Base-by-base conservation (phyloP, 2,797 vertebrate genomes). In the Apogon talboti region DNA sequence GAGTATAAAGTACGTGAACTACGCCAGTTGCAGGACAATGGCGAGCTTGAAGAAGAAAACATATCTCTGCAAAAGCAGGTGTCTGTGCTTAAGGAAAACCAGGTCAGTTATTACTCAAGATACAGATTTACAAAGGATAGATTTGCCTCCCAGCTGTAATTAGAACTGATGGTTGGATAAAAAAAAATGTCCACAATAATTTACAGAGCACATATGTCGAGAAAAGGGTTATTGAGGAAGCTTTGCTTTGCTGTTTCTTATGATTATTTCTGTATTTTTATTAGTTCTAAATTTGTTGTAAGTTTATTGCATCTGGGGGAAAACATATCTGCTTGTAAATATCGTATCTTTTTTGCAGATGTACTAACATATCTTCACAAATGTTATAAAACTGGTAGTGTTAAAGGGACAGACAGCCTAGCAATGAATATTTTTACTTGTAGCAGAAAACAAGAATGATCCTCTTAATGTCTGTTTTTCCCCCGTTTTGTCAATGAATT, bases 11-110 rank as follows among this genome's bases (percentile, higher is more conserved):
- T 92, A 7, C 92, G 93, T 2, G 95, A 96, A 79, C 66, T 91
- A 51, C 88, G 92, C 10, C 95, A 94, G 71, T 79, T 95, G 48
- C 95, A 95, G 84, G 95, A 96, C 85, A 95, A 90, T 61, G 35
- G 87, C 0, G 95, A 96, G 55, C 88, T 96, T 47, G 95, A 96
- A 72, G 95, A 96, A 62, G 95, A 96, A 84, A 96, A 96, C 85
- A 95, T 90, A 59, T 95, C 93, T 21, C 84, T 96, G 53, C 94
- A 95, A 82, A 96, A 96, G 66, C 95, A 96, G 79, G 93, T 95
- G 55, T 96, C 95, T 18, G 81, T 92, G 49, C 92, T 96, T 3
- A 94, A 92, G 74, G 93, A 96, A 84, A 95, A 93, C 78, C 95
- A 96, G 95, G 95, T 95, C 69, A 74, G 86, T 74, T 28, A 16